Conservation (phyloP, 2,888 invertebrate genomes). For the Platypus cylindrus region DNA sequence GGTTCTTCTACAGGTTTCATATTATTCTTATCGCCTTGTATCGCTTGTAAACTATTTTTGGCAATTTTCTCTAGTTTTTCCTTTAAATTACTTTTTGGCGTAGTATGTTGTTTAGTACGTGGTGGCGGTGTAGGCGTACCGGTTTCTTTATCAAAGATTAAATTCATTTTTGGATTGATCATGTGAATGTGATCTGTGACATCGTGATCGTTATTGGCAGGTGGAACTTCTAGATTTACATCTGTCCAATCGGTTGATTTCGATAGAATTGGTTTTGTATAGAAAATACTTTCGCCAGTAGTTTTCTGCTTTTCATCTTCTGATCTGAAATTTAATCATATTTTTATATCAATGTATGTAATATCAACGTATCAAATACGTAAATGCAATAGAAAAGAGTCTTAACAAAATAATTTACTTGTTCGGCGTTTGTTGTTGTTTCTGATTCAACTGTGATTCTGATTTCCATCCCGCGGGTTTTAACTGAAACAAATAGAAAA, state of each 20-base stretch:
- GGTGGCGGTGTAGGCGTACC: constrained; percentile 35
- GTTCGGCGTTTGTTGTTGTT: constrained; percentile 21
- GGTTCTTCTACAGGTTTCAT: constrained; percentile 27
- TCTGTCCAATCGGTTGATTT: constrained; percentile 41
- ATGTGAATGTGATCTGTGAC: constrained; percentile 31
- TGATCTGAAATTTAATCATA: constrained; percentile 23
- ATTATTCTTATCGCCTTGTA: constrained; percentile 11
- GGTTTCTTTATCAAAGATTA: constrained; percentile 29
- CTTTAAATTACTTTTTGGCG: constrained; percentile 27
- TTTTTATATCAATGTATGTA: constrained; percentile 2
- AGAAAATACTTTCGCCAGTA: constrained; percentile 12
- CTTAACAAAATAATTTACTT: neutral
- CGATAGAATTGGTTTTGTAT: constrained; percentile 21
- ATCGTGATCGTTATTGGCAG: constrained; percentile 34
- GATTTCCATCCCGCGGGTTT: constrained; percentile 33
- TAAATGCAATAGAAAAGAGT: neutral
- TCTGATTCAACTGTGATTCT: constrained; percentile 31
- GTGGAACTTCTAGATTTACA: constrained; percentile 39
- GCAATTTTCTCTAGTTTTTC: constrained; percentile 32
- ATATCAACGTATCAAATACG: neutral
- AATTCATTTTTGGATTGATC: constrained; percentile 28
- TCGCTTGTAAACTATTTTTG: constrained; percentile 28
- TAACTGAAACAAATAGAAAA: constrained; percentile 26
- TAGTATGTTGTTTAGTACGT: constrained; percentile 29
- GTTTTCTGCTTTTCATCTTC: constrained; percentile 13